Evolutionary conservation across 1,140 invertebrate species (phyloP).

Genomic region (Drosophila murphyi): DNA sequence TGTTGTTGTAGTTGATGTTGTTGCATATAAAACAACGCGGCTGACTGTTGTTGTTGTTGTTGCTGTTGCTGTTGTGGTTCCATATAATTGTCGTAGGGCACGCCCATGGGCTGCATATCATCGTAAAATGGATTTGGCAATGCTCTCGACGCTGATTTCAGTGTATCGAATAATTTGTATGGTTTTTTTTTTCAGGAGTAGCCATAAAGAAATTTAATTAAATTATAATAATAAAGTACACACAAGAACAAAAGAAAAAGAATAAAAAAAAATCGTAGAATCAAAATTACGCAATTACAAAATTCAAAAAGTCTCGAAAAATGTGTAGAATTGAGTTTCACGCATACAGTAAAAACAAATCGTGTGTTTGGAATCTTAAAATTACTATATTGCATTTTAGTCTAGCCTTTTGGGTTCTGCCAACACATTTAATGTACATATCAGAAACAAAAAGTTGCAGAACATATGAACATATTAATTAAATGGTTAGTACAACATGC

Average conservation of each 20-base stretch:
- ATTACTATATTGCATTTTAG: background rate
- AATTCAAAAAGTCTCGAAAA: conserved; percentile 10
- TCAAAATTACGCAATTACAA: conserved; percentile 11
- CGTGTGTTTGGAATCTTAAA: conserved; percentile 2
- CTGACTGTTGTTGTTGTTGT: conserved; percentile 16
- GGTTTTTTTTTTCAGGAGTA: conserved; percentile 15
- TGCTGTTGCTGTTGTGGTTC: conserved; percentile 41
- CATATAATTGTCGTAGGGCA: conserved; percentile 51
- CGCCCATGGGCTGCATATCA: conserved; percentile 47
- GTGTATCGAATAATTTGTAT: conserved; percentile 47
- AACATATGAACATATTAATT: background rate
- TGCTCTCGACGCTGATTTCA: conserved; percentile 42
- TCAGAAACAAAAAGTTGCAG: conserved; percentile 5
- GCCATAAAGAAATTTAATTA: conserved; percentile 36
- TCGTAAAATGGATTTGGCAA: conserved; percentile 83
- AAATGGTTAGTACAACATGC: conserved; percentile 41
- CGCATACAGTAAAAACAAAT: conserved; percentile 29
- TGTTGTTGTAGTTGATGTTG: conserved; percentile 49
- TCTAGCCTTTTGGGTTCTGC: conserved; percentile 8
- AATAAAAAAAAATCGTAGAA: conserved; percentile 11
- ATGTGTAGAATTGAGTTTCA: conserved; percentile 32
- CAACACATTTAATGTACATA: conserved; percentile 12
- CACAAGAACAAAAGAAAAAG: background rate
- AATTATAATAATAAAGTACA: conserved; percentile 31
- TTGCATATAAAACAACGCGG: conserved; percentile 50